These are phyloP conservation scores for Charadrius vociferus DNA, from an alignment of 2,113 vertebrate genomes.

Conservation along the genomic window DNA sequence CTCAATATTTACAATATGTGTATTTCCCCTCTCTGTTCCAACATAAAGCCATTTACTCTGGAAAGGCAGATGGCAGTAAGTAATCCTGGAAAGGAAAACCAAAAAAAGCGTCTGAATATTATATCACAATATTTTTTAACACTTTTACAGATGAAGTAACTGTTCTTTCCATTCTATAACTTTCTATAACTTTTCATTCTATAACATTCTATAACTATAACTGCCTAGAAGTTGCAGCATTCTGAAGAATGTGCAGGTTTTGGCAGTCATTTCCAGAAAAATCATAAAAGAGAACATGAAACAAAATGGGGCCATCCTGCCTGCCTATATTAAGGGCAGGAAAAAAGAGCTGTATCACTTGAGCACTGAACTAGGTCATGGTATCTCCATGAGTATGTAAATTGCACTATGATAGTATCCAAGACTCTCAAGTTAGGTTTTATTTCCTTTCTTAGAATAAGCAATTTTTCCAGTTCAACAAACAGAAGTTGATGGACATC, in stretches of 20 bases:
- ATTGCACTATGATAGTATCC: background rate
- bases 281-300: background rate
- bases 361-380: background rate
- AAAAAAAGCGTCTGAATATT: background rate
- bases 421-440: background rate
- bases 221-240: no score
- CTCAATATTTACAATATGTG: conserved; percentile 98
- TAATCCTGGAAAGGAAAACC: conserved; percentile 85
- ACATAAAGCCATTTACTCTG: conserved; percentile 99
- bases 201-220: no score
- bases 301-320: background rate
- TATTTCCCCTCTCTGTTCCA: conserved; percentile 96
- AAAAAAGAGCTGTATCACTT: background rate
- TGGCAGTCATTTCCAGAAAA: background rate
- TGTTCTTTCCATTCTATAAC: conserved; percentile 6
- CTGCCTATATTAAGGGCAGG: background rate
- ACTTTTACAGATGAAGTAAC: conserved; percentile 30
- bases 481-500: background rate
- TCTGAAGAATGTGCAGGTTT: background rate
- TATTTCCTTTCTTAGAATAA: background rate
- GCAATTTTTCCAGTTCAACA: background rate
- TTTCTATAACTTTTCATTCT: conserved; percentile 10
- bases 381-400: background rate
- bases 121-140: background rate
- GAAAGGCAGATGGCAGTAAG: conserved; percentile 97